Evolutionary conservation across 2,797 vertebrate genomes (phyloP), one percentile per base, ranked within the genome.

Genomic region (Vespertilio murinus): DNA sequence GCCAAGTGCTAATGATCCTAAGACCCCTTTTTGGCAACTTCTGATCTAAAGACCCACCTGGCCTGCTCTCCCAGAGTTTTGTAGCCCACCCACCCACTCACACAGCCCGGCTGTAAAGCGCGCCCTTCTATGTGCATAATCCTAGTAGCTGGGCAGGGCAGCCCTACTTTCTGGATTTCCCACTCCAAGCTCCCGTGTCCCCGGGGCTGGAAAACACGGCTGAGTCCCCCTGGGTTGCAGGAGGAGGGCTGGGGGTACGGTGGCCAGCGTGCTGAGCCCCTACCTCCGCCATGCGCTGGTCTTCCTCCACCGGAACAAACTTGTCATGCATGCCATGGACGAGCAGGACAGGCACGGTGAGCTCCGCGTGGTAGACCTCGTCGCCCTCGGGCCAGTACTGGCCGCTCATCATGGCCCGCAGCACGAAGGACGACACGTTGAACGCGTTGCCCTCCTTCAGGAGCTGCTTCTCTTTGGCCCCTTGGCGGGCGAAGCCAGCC

Each of bases 311-410:
- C 0, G 99, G 99, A 92, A 99, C 99, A 49, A 99, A 99, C 96
- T 99, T 99, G 97, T 99, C 99, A 0, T 99, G 99, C 99, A 99
- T 99, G 93, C 99, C 99, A 0, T 99, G 99, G 38, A 99, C 99
- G 45, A 99, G 98, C 83, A 99, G 98, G 85, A 99, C 99, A 0
- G 99, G 99, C 93, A 99, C 99, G 0, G 99, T 99, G 77, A 99
- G 99, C 98, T 99, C 99, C 0, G 99, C 99, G 0, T 99, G 99
- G 97, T 99, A 99, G 56, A 99, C 99, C 96, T 99, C 99, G 0
- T 99, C 99, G 0, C 99, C 99, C 96, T 99, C 99, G 0, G 99
- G 99, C 99, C 99, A 99, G 98, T 99, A 99, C 98, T 99, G 99
- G 2, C 99, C 99, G 0, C 99, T 99, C 99, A 99, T 99, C 99